Evolutionary conservation across 1,140 invertebrate genomes (phyloP).

Genomic region (Calephelis virginiensis): DNA sequence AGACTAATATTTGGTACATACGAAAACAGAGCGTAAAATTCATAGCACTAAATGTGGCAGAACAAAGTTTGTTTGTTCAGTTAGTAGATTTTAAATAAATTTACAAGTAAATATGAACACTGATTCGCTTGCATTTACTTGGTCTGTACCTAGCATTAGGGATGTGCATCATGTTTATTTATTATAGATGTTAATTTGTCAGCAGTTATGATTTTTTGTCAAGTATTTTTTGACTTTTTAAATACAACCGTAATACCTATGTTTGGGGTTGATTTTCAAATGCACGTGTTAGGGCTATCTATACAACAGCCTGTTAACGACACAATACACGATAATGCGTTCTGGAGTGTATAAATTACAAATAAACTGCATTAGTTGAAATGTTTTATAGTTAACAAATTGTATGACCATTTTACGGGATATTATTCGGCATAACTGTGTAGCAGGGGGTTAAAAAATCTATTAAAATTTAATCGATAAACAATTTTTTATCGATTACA

Average conservation of each 20-base stretch:
- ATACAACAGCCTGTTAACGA: constrained; percentile 3
- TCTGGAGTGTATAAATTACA: constrained; percentile 13
- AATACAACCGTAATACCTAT: background rate
- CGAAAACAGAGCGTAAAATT: too few relatives aligned
- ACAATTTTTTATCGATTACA: too few relatives aligned
- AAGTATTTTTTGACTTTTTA: background rate
- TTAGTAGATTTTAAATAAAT: too few relatives aligned
- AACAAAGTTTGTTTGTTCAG: too few relatives aligned
- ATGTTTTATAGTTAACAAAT: constrained; percentile 12
- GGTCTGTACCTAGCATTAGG: background rate
- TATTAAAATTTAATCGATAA: too few relatives aligned
- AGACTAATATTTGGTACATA: too few relatives aligned
- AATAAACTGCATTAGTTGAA: constrained; percentile 11
- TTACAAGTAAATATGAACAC: too few relatives aligned
- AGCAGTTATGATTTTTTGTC: constrained; percentile 16
- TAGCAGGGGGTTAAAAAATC: background rate
- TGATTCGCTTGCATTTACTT: too few relatives aligned
- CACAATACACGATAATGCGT: constrained; percentile 15
- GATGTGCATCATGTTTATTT: constrained; percentile 15
- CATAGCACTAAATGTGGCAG: too few relatives aligned
- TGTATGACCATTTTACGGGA: background rate
- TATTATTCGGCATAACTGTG: background rate
- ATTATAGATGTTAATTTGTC: constrained; percentile 16
- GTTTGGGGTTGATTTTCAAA: background rate
- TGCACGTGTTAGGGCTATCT: background rate